phyloP scores from a whole-genome alignment of 1,140 invertebrate genomes.

The Lerema accius region DNA sequence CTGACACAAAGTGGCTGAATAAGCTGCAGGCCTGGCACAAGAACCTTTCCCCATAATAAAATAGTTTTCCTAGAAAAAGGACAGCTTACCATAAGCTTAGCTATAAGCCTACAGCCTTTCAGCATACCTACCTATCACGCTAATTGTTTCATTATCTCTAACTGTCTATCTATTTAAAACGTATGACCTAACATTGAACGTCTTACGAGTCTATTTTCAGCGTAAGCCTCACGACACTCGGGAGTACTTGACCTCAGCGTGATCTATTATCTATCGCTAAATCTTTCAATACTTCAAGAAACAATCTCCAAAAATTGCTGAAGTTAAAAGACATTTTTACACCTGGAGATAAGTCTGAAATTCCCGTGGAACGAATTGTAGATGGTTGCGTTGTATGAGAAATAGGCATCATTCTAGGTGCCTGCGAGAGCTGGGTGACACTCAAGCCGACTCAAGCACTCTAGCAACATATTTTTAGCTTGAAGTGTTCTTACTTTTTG shows the following conservation, averaged over 20 bases:
- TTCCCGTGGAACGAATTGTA: not conserved
- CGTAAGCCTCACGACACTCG: not conserved
- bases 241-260: not conserved
- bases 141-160: too few species aligned
- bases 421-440: not conserved
- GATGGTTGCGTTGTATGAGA: not conserved
- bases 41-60: too few species aligned
- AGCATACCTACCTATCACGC: too few species aligned
- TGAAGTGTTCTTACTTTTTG: slow-evolving; percentile 32
- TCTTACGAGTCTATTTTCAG: not conserved
- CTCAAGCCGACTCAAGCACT: slow-evolving; percentile 4
- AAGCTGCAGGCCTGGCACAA: too few species aligned
- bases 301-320: not conserved
- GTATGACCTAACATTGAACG: not conserved
- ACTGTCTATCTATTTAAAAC: too few species aligned
- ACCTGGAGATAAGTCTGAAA: not conserved
- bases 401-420: not conserved
- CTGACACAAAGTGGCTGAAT: too few species aligned
- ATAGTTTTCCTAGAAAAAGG: too few species aligned
- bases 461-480: slow-evolving; percentile 44
- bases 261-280: not conserved
- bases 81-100: too few species aligned
- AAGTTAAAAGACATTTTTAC: not conserved
- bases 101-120: too few species aligned
- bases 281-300: not conserved